Evolutionary conservation across 2,797 vertebrate species (phyloP), one percentile per base, ranked within the genome.

Genomic region (Lutjanus campechanus): DNA sequence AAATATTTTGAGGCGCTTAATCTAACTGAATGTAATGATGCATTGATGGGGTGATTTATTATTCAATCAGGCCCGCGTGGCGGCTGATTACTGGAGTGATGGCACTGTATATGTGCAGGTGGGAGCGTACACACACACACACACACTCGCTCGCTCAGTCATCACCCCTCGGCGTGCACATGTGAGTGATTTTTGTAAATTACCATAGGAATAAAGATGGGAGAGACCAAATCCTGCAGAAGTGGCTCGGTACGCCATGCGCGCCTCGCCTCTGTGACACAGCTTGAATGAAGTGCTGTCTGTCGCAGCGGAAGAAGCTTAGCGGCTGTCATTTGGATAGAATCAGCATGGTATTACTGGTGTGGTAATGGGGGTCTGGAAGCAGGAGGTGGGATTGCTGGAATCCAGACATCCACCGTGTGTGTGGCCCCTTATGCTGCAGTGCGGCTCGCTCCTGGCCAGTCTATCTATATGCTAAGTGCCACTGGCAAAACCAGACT

Each of bases 1-100:
- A 95, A 96, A 96, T 95, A 96, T 95, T 96, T 96, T 92, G 91
- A 93, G 90, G 84, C 81, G 85, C 90, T 93, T 95, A 94, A 96
- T 96, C 91, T 93, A 91, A 94, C 90, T 85, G 86, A 89, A 93
- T 93, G 92, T 95, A 95, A 96, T 95, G 93, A 95, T 94, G 92
- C 91, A 91, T 93, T 95, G 94, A 96, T 95, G 93, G 92, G 91
- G 87, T 95, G 92, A 94, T 96, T 95, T 95, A 95, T 96, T 95
- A 96, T 96, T 95, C 93, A 95, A 95, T 96, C 95, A 96, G 83
- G 89, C 86, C 85, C 61, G 67, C 70, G 76, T 83, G 76, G 89
- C 81, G 91, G 77, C 89, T 95, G 95, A 96, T 96, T 95, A 91
- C 91, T 92, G 80, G 68, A 90, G 93, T 93, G 93, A 90, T 88